Conservation (phyloP, 2,113 vertebrate genomes). For the Carollia perspicillata region DNA sequence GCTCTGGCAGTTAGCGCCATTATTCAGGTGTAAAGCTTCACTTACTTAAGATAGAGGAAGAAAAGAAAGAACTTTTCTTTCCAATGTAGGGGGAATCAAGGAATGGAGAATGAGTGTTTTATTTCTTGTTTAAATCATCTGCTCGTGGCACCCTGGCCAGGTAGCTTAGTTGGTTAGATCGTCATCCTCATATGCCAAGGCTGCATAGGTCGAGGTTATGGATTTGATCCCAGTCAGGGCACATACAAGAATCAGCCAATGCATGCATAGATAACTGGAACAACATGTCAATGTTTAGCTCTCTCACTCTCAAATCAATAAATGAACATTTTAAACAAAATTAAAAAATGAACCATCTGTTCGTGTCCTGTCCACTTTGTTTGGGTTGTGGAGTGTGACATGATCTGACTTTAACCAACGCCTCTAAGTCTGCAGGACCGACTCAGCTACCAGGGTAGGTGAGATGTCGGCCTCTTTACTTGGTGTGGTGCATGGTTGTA, state of each 20-base stretch:
- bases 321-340: too few relatives aligned
- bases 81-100: not conserved
- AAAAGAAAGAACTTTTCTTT: not conserved
- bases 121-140: constrained; percentile 1
- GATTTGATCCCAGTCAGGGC: too few relatives aligned
- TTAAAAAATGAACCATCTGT: too few relatives aligned
- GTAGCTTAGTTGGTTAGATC: too few relatives aligned
- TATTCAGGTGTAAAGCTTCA: not conserved
- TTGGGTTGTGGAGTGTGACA: not conserved
- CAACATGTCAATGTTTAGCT: too few relatives aligned
- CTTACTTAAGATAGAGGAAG: not conserved
- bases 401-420: not conserved
- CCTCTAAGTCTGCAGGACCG: not conserved
- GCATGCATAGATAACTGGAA: too few relatives aligned
- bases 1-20: not conserved
- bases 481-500: not conserved
- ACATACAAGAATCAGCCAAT: too few relatives aligned
- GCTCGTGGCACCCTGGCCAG: not conserved
- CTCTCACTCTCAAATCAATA: too few relatives aligned
- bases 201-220: too few relatives aligned
- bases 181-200: too few relatives aligned
- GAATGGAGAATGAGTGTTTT: not conserved
- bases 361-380: not conserved
- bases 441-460: not conserved
- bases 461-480: not conserved